These are phyloP conservation scores for Drosophila ustulata DNA, from an alignment of 2,888 invertebrate genomes.

Conservation along the genomic window DNA sequence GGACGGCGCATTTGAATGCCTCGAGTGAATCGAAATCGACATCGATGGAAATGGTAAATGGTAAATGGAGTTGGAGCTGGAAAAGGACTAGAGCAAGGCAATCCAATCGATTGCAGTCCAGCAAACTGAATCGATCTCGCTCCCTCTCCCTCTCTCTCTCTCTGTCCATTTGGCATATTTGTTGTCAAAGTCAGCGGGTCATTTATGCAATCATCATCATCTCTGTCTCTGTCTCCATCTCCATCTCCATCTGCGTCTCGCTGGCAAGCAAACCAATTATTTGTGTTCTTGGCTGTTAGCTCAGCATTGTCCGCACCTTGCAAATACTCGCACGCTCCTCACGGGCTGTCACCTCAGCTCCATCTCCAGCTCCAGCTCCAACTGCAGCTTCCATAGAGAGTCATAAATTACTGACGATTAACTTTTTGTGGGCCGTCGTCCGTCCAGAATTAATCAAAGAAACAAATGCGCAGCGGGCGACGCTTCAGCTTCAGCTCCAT, in stretches of 20 bases:
- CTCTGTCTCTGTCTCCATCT: conserved; percentile 15
- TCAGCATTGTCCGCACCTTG: conserved; percentile 53
- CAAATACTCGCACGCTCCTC: conserved; percentile 6
- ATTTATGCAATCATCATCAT: conserved; percentile 55
- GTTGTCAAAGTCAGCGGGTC: conserved; percentile 68
- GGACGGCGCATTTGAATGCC: conserved; percentile 59
- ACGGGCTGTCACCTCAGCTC: background rate
- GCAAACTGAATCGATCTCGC: conserved; percentile 37
- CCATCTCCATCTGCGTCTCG: conserved; percentile 11
- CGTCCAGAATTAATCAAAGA: conserved; percentile 64
- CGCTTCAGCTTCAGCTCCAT: background rate
- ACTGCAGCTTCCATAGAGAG: conserved; percentile 33
- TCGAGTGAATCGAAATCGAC: background rate
- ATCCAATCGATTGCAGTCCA: conserved; percentile 26
- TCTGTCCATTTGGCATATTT: conserved; percentile 34
- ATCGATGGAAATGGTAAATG: background rate
- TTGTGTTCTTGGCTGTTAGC: conserved; percentile 44
- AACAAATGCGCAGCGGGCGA: conserved; percentile 59
- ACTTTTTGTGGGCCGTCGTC: conserved; percentile 64
- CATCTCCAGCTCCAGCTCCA: background rate
- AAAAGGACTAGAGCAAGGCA: conserved; percentile 8
- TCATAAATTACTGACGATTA: conserved; percentile 79
- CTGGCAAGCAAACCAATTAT: conserved; percentile 57
- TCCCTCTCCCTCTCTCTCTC: conserved; percentile 3
- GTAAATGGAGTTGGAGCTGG: background rate